Percentiles rank a stretch among this genome's conserved stretches.
Conservation (phyloP, 2,888 invertebrate species). For the Eilema griseolum region DNA sequence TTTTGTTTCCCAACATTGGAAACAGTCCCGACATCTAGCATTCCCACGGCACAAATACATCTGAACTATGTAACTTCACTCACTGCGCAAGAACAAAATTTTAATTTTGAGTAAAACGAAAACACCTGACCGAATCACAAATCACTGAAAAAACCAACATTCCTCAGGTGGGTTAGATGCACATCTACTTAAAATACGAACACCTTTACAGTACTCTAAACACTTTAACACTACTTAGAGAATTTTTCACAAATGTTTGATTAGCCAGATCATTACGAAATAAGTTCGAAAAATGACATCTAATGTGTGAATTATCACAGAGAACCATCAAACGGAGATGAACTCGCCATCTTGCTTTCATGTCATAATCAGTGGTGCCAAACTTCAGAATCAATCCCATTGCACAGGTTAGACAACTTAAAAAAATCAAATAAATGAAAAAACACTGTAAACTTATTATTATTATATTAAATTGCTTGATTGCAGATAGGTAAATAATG, state of each 20-base stretch:
- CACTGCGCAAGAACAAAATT: constrained; percentile 87
- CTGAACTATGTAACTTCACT: constrained; percentile 83
- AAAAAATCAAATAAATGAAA: constrained; percentile 18
- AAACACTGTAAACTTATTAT: neutral
- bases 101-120: constrained; percentile 83
- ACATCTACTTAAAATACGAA: constrained; percentile 66
- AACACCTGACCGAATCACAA: constrained; percentile 88
- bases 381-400: constrained; percentile 60
- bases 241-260: constrained; percentile 64
- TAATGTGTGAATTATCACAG: constrained; percentile 79
- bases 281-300: constrained; percentile 77
- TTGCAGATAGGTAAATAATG: neutral
- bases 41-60: constrained; percentile 85
- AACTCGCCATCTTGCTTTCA: constrained; percentile 87
- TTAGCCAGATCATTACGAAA: constrained; percentile 70
- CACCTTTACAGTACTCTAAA: constrained; percentile 61
- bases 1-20: constrained; percentile 86
- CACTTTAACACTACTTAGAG: constrained; percentile 67
- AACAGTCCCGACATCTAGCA: constrained; percentile 85
- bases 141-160: constrained; percentile 88
- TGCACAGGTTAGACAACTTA: constrained; percentile 68
- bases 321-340: constrained; percentile 84
- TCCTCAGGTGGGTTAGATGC: constrained; percentile 89
- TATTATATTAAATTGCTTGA: neutral
- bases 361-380: constrained; percentile 78